Percentiles rank a stretch among this genome's conserved stretches.
These are phyloP conservation scores for Okapia johnstoni DNA, from an alignment of 2,113 vertebrate species.

Conservation along the genomic window DNA sequence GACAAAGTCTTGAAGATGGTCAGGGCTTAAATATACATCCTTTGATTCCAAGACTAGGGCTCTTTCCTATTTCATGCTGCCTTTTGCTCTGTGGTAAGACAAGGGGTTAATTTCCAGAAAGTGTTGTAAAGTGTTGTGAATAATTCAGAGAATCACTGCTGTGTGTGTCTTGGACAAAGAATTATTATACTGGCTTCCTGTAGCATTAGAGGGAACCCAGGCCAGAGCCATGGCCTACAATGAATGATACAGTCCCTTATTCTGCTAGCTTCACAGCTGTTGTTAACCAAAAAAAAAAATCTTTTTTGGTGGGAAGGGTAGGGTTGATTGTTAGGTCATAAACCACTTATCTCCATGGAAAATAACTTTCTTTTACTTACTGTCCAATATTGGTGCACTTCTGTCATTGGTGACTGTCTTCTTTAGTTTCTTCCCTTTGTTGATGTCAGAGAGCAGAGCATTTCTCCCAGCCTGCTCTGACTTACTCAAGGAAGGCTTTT, in stretches of 20 bases:
- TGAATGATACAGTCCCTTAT: constrained; percentile 56
- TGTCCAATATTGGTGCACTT: constrained; percentile 90
- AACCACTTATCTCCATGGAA: constrained; percentile 8
- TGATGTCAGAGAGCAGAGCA: constrained; percentile 92
- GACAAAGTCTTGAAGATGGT: neutral
- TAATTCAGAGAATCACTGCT: constrained; percentile 66
- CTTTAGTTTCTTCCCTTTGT: constrained; percentile 92
- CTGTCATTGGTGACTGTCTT: constrained; percentile 96
- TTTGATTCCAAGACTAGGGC: neutral
- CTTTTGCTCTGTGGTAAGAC: neutral
- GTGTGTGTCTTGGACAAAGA: constrained; percentile 72
- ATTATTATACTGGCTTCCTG: constrained; percentile 71
- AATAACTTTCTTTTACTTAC: constrained; percentile 82
- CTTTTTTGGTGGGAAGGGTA: neutral
- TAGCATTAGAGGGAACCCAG: constrained; percentile 42
- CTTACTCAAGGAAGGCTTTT: constrained; percentile 88
- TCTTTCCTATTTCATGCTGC: neutral
- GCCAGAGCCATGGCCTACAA: constrained; percentile 36
- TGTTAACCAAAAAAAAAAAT: neutral
- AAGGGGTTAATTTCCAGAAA: constrained; percentile 65
- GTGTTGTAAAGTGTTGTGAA: constrained; percentile 36
- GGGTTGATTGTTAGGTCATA: constrained; percentile 7
- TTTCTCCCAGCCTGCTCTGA: constrained; percentile 87
- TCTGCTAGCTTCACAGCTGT: constrained; percentile 68
- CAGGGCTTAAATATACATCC: neutral